Percentiles rank a stretch among this genome's conserved stretches.
phyloP scores from a whole-genome alignment of 1,140 invertebrate species.

The Heliconius himera region DNA sequence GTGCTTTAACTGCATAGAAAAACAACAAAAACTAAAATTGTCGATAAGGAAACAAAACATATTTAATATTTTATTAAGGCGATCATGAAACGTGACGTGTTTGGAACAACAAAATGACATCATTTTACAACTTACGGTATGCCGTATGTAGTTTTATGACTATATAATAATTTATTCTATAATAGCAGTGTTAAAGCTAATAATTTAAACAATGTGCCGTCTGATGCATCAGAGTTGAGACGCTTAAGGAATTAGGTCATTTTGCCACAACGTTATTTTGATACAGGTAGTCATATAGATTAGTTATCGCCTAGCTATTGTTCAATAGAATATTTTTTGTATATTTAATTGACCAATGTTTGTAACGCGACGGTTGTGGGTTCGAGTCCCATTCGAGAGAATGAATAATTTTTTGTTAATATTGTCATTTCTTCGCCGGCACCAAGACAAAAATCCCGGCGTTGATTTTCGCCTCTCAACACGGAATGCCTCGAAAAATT shows the following conservation, averaged over 20 bases:
- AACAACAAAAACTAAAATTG: background rate
- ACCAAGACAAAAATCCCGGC: no score
- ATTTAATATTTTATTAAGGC: constrained; percentile 18
- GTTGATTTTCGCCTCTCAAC: no score
- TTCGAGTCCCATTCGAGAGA: no score
- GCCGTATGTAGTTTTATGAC: constrained; percentile 24
- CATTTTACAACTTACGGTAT: constrained; percentile 31
- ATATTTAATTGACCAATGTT: no score
- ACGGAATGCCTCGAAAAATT: no score
- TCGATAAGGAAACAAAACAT: constrained; percentile 34
- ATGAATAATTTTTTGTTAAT: no score
- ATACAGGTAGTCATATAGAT: background rate
- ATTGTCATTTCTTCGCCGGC: no score
- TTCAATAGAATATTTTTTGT: background rate
- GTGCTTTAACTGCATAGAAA: constrained; percentile 1
- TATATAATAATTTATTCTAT: constrained; percentile 32
- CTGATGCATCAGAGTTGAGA: constrained; percentile 20
- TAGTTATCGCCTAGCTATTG: background rate
- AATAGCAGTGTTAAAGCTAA: constrained; percentile 38
- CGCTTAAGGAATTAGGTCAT: constrained; percentile 23
- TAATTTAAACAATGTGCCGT: constrained; percentile 36
- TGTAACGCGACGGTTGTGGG: no score
- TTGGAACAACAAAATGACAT: constrained; percentile 40
- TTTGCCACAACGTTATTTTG: background rate
- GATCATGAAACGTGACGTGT: constrained; percentile 35